phyloP scores from a whole-genome alignment of 2,113 vertebrate genomes.

The Amblyopsis rosae region DNA sequence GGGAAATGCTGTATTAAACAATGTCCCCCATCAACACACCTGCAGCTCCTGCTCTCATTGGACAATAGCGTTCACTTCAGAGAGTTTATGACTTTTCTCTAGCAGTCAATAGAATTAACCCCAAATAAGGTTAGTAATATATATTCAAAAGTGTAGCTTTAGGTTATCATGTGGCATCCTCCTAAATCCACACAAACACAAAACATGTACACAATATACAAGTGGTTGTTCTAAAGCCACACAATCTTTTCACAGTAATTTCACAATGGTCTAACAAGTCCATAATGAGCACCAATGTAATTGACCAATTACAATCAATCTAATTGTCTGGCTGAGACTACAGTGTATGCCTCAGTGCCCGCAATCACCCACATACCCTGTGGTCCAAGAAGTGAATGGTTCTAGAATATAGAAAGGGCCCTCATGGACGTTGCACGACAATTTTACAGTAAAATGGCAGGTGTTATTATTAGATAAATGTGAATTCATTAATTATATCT shows the following conservation, averaged over 20 bases:
- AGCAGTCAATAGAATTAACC: no score
- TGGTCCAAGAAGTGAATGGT: neutral
- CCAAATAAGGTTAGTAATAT: no score
- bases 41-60: neutral
- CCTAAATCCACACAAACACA: neutral
- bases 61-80: no score
- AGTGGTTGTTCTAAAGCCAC: neutral
- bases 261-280: slow-evolving; percentile 22
- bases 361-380: neutral
- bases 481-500: no score
- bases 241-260: neutral
- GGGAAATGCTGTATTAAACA: neutral
- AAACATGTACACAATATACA: neutral
- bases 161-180: no score
- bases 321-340: neutral
- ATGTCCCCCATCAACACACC: neutral
- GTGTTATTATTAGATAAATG: no score
- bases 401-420: no score
- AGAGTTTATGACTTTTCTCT: no score
- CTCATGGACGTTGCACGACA: no score
- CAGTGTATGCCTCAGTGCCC: neutral
- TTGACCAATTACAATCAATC: slow-evolving; percentile 48
- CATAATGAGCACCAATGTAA: slow-evolving; percentile 42
- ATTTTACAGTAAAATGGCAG: no score
- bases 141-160: no score